Evolutionary conservation across 2,888 invertebrate genomes (phyloP).

Genomic region (Odontocolon sp.): DNA sequence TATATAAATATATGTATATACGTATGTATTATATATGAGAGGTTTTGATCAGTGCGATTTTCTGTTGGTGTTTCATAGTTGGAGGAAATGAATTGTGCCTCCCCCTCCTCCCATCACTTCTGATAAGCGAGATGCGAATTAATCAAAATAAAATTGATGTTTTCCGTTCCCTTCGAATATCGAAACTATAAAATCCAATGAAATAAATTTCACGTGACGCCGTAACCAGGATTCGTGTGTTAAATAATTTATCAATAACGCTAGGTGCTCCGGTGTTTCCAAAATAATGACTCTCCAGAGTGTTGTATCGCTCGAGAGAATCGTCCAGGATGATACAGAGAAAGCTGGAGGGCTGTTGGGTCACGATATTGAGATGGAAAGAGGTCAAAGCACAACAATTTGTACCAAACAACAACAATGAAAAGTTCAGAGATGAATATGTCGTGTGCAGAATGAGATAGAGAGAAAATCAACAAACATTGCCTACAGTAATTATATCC

Average conservation of each 20-base stretch:
- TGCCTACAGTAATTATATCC: no score
- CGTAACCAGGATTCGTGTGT: constrained; percentile 46
- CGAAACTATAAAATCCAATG: background rate
- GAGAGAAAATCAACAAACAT: no score
- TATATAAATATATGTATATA: constrained; percentile 3
- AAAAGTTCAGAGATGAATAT: no score
- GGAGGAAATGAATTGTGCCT: no score
- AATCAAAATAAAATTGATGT: background rate
- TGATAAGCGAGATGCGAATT: no score
- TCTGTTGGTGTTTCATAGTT: no score
- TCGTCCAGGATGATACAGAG: constrained; percentile 34
- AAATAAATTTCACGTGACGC: constrained; percentile 51
- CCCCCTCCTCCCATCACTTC: no score
- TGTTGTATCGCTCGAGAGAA: constrained; percentile 26
- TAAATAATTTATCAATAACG: constrained; percentile 50
- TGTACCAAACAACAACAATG: no score
- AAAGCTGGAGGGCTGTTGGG: background rate
- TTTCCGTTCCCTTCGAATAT: background rate
- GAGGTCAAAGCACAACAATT: background rate
- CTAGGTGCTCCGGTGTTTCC: constrained; percentile 14
- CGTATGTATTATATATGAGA: no score
- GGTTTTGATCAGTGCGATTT: no score
- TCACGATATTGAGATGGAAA: background rate
- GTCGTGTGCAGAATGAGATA: no score
- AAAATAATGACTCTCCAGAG: constrained; percentile 41